A percentile compares a stretch with the other conserved stretches of the same genome.
phyloP scores from a whole-genome alignment of 2,113 vertebrate species.

The Equus przewalskii region DNA sequence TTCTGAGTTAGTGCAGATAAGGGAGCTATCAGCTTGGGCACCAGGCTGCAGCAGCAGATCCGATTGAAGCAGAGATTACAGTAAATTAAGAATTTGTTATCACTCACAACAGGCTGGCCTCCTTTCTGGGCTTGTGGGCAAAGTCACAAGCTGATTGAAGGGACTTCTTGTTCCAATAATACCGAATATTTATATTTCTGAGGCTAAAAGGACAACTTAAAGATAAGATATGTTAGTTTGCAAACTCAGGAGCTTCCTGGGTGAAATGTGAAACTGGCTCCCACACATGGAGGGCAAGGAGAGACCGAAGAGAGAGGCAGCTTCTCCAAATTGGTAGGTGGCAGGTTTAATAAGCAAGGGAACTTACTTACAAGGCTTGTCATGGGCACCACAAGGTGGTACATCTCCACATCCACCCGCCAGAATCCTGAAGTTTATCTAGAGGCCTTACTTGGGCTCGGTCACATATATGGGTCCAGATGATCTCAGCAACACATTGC shows the following conservation, averaged over 20 bases:
- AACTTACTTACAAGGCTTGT: not conserved
- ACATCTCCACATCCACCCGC: not conserved
- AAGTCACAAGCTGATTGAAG: constrained; percentile 61
- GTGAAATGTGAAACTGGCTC: not conserved
- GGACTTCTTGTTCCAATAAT: constrained; percentile 45
- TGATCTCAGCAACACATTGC: not conserved
- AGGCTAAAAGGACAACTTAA: not conserved
- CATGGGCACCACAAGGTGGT: not conserved
- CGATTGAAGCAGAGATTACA: constrained; percentile 80
- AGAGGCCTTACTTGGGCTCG: not conserved
- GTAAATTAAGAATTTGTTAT: constrained; percentile 86
- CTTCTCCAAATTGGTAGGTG: too few relatives aligned
- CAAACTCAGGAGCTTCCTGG: not conserved
- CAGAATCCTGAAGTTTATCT: not conserved
- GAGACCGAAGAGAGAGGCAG: not conserved
- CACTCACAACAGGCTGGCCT: constrained; percentile 77
- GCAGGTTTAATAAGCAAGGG: not conserved
- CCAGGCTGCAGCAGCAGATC: constrained; percentile 63
- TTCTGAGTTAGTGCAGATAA: constrained; percentile 84
- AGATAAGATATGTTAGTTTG: not conserved
- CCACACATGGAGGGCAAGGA: not conserved
- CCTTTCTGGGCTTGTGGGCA: constrained; percentile 44
- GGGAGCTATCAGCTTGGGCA: constrained; percentile 74
- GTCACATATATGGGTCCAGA: not conserved
- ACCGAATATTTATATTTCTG: constrained; percentile 68